Evolutionary conservation across 2,888 invertebrate species (phyloP).

Genomic region (Drosophila paranaensis): DNA sequence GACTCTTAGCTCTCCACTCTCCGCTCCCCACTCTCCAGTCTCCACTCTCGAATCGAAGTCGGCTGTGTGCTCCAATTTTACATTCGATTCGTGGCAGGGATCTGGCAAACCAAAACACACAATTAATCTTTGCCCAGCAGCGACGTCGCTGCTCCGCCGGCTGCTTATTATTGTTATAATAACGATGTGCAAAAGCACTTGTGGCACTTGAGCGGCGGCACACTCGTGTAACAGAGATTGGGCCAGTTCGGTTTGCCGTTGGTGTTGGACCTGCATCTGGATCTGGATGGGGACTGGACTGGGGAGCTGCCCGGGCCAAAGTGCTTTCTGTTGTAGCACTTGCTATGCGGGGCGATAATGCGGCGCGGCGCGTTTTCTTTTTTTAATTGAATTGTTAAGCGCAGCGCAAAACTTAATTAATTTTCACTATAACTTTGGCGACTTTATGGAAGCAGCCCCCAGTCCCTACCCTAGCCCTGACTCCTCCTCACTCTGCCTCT

Average conservation of each 20-base stretch:
- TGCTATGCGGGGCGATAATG: slow-evolving; percentile 60
- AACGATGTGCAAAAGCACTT: slow-evolving; percentile 84
- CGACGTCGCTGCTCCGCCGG: slow-evolving; percentile 36
- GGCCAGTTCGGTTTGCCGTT: slow-evolving; percentile 3
- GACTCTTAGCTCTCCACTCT: slow-evolving; percentile 35
- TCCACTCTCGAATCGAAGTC: slow-evolving; percentile 44
- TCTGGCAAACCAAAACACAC: slow-evolving; percentile 69
- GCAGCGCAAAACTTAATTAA: slow-evolving; percentile 79
- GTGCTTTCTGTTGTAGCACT: slow-evolving; percentile 73
- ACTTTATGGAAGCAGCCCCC: slow-evolving; percentile 61
- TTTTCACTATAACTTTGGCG: slow-evolving; percentile 75
- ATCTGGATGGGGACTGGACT: no score
- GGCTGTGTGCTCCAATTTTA: slow-evolving; percentile 66
- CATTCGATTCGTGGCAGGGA: slow-evolving; percentile 46
- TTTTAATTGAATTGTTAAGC: slow-evolving; percentile 80
- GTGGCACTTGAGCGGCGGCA: slow-evolving; percentile 73
- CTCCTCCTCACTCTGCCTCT: not conserved
- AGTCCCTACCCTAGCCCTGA: not conserved
- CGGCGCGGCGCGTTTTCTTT: slow-evolving; percentile 49
- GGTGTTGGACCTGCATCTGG: not conserved
- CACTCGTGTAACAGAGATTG: slow-evolving; percentile 53
- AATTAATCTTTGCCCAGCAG: slow-evolving; percentile 81
- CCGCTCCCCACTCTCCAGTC: slow-evolving; percentile 12
- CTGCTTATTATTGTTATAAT: slow-evolving; percentile 84
- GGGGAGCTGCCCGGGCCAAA: slow-evolving; percentile 44